phyloP scores from a whole-genome alignment of 2,113 vertebrate genomes.

The Nanger granti region DNA sequence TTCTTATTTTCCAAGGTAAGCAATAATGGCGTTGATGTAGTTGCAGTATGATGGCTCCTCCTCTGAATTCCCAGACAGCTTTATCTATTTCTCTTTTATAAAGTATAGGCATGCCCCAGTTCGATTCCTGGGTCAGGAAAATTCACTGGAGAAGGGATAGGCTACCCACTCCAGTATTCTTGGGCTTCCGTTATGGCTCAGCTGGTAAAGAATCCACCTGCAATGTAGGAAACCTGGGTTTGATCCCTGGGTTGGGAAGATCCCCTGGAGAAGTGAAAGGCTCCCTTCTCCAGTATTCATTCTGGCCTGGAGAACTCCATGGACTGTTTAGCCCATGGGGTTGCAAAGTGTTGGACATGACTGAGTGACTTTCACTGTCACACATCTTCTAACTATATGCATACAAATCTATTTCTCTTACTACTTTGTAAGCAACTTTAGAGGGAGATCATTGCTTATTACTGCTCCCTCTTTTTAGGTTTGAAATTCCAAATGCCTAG shows the following conservation, averaged over 20 bases:
- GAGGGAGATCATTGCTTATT: too few relatives aligned
- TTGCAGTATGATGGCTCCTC: not conserved
- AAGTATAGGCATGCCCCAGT: not conserved
- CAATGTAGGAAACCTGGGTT: not conserved
- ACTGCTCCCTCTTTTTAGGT: too few relatives aligned
- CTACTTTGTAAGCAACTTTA: not conserved
- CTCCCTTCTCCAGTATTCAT: not conserved
- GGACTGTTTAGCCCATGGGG: not conserved
- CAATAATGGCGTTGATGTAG: not conserved
- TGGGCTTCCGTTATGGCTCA: not conserved
- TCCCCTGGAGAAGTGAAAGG: not conserved
- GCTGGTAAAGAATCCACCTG: not conserved
- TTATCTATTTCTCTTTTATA: not conserved
- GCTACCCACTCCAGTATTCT: not conserved
- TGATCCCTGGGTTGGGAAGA: not conserved
- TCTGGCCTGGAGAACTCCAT: not conserved
- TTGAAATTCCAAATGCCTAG: too few relatives aligned
- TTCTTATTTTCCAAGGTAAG: not conserved
- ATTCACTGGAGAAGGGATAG: not conserved
- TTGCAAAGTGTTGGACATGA: not conserved
- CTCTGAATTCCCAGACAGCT: not conserved
- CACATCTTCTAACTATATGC: not conserved
- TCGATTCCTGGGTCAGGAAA: not conserved
- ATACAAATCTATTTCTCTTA: not conserved
- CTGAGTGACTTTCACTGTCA: not conserved